Base-by-base conservation (phyloP, 2,113 vertebrate genomes). In the Crotalus horridus region DNA sequence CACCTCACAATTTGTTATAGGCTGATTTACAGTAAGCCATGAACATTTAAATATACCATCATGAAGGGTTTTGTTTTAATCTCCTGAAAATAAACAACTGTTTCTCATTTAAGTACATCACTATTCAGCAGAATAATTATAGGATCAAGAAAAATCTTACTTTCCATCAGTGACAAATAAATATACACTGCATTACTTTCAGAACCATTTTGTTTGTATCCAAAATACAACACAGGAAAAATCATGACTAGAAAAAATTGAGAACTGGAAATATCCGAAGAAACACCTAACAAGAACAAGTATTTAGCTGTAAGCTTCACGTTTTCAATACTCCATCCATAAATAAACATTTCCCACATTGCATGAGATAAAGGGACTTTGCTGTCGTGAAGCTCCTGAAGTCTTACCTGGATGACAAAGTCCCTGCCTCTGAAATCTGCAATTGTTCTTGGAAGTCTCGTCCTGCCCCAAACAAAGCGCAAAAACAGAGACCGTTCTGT, bases 401-500 rank as follows among this genome's bases (percentile, higher is more conserved):
- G 21, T 53, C 74, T n/a, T 95, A 99, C 99, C 99, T 99, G 99
- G 94, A 99, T 98, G 81, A 99, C 99, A 12, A 99, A 99, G 95
- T 99, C 99, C 46, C 99, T 97, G 24, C 99, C 99, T 39, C 99
- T 98, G 89, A 99, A 99, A 97, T 99, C 99, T 0, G 99, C 99
- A 87, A 99, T 99, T 94, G 99, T 99, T 95, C 99, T 98, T n/a
- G 99, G 99, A 92, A 99, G 98, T 39, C 99, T 98, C 0, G 99
- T 99, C 87, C 99, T 98, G 55, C 99, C 99, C 99, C 99, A 99
- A 86, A 99, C 99, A 6, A 99, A 99, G 89, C 99, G 97, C 85
- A 99, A 98, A 96, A 99, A 99, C 8, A 99, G 98, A 3, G 99
- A 99, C 33, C 99, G 97, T 95, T 99, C 99, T 0, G 99, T 99